Base-by-base conservation (phyloP, 2,888 invertebrate genomes). In the Alviniconcha strummeri region DNA sequence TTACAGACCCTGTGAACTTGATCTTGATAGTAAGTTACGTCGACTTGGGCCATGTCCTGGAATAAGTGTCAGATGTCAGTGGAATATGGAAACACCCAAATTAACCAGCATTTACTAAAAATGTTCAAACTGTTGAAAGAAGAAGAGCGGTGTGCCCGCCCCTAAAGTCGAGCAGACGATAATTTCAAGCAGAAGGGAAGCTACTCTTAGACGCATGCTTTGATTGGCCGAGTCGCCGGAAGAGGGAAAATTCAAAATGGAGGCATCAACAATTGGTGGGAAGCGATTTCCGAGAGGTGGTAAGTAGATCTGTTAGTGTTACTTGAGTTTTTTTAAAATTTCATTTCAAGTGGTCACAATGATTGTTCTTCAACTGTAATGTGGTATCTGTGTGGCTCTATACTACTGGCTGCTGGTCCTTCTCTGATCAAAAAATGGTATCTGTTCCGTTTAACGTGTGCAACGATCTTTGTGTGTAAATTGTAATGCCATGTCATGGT, bases 171-270 rank as follows among this genome's bases (percentile, higher is more conserved):
- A 19, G 71, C 71, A 17, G 19, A n/a, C 19, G 17, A 19, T 1
- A 15, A 15, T 64, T 15, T 64, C 9, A 19, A 6, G 19, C 71
- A 1, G 19, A 78, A 52, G 78, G 78, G 78, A 78, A 52, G 78
- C 78, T 57, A 78, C 78, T 64, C 13, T 52, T 78, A 11, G 75
- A 55, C 5, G 7, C 56, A n/a, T 5, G 13, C 15, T 52, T 19
- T 69, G 80, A 81, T 81, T 81, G 81, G 81, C 19, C 19, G 64
- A 72, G 8, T 72, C 8, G 15, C 75, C 64, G 36, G 64, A 81
- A 75, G 19, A 60, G 64, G 75, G 60, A 9, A 75, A 57, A 75
- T 81, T 81, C 81, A 81, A 81, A 81, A 81, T 81, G 81, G 81
- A 74, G 64, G 36, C 19, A 1, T n/a, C 36, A 15, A 11, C 67